Evolutionary conservation across 2,113 vertebrate genomes (phyloP), one percentile per base, ranked within the genome.

Genomic region (Cyprinodon variegatus): DNA sequence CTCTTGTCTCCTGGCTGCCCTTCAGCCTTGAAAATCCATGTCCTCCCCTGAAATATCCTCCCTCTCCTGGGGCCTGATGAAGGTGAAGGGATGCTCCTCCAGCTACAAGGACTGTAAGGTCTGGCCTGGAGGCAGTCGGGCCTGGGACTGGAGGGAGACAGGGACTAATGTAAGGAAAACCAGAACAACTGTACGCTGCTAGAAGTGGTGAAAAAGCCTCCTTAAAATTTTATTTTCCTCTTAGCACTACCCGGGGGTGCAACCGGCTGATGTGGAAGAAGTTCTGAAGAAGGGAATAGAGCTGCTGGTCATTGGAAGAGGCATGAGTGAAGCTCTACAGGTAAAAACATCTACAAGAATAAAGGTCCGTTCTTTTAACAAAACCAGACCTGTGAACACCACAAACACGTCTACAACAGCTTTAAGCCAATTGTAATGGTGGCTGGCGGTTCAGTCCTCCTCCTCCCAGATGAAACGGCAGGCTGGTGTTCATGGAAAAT

Each of bases 21-120:
- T 57, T 3, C 36, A 57, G 17, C 3, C 11, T 39, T 20, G 39
- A 73, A 40, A 17, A 48, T 74, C 39, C 78, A 98, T 98, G 98
- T 89, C 96, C 71, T 98, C 97, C 36, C 98, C 98, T 43, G 95
- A 97, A 94, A 98, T 99, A 71, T 83, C 92, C 82, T 96, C 95
- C 37, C 89, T 99, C 14, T 97, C 97, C 4, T 98, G 98, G 98
- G 98, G 98, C 68, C 96, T 94, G 76, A 98, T 98, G 96, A 96
- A 95, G 85, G 96, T 98, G 17, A 95, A 95, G 88, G 97, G 96
- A 59, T 96, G 95, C 82, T 64, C 95, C 15, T 86, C 93, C 37
- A 89, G 85, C 0, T 99, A 99, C 7, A 99, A 99, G 87, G 98
- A 99, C 90, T 99, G 97, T 88, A 99, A 99, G 90, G 97, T 99